Evolutionary conservation across 1,140 invertebrate species (phyloP), one percentile per base, ranked within the genome.

Genomic region (Tetramorium alpestre): DNA sequence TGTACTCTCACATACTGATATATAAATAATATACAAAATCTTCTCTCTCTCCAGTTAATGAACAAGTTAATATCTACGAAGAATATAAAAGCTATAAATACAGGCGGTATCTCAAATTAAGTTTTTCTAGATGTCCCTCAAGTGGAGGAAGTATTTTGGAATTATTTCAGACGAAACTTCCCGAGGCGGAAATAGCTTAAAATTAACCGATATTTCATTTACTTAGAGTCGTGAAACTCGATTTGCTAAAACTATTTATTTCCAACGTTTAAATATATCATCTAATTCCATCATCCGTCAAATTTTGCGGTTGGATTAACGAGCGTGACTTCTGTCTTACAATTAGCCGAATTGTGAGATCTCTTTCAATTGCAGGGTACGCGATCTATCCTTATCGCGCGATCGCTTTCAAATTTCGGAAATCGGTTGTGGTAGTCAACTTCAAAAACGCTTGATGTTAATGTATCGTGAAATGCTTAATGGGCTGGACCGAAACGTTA

Each of bases 401-500:
- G 28, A 49, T 38, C 13, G 80, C 54, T 75, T 22, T 73, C 41
- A 75, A 47, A 84, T 84, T 75, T 73, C 13, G 41, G 54, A 22
- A 84, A 73, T 73, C 47, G 47, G n/a, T 54, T 6, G 41, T 8
- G 51, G 49, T 75, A 84, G 75, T 84, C 69, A 60, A 82, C 69
- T 84, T 84, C 51, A 47, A 75, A 75, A 75, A 25, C 54, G 69
- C 69, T 47, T 47, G 18, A 73, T 75, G 69, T 84, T 75, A 73
- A 73, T 75, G 80, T 84, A 62, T 84, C 33, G 80, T 73, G 80
- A 75, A 73, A 84, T 60, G 80, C 54, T 75, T 84, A 84, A 84
- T 84, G 51, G 69, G 80, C 41, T 47, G 80, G 18, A 60, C 80
- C 80, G 44, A 62, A 84, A 49, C 28, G 80, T 73, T 62, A 33